Evolutionary conservation across 1,140 invertebrate species (phyloP).

Genomic region (Lucilia cuprina): DNA sequence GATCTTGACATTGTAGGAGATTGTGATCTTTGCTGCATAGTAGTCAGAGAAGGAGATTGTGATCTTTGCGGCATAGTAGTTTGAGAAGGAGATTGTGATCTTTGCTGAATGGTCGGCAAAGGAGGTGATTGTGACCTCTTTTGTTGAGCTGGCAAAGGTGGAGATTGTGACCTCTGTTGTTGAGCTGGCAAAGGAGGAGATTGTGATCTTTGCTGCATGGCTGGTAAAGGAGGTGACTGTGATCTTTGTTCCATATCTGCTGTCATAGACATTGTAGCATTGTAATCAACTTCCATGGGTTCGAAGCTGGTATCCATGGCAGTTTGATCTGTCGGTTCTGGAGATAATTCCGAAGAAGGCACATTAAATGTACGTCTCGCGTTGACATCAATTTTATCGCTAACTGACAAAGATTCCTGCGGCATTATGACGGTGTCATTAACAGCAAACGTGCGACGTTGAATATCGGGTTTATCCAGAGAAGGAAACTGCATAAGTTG

Average conservation of each 20-base stretch:
- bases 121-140: background rate
- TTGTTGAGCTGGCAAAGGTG: background rate
- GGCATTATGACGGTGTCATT: background rate
- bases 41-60: background rate
- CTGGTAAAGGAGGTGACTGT: background rate
- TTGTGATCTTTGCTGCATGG: background rate
- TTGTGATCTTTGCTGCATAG: background rate
- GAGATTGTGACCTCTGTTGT: background rate
- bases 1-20: too few relatives aligned
- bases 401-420: background rate
- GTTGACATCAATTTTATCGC: background rate
- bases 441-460: background rate
- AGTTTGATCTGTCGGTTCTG: background rate
- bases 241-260: constrained; percentile 36
- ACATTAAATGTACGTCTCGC: constrained; percentile 28
- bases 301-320: constrained; percentile 38
- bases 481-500: background rate
- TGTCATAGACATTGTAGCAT: background rate
- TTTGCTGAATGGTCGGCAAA: background rate
- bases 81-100: background rate
- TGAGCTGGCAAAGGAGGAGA: background rate
- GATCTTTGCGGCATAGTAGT: background rate
- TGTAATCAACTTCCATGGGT: constrained; percentile 50
- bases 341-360: background rate
- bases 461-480: background rate